Evolutionary conservation across 2,888 invertebrate genomes (phyloP).

Genomic region (Pseudanteris insignis): DNA sequence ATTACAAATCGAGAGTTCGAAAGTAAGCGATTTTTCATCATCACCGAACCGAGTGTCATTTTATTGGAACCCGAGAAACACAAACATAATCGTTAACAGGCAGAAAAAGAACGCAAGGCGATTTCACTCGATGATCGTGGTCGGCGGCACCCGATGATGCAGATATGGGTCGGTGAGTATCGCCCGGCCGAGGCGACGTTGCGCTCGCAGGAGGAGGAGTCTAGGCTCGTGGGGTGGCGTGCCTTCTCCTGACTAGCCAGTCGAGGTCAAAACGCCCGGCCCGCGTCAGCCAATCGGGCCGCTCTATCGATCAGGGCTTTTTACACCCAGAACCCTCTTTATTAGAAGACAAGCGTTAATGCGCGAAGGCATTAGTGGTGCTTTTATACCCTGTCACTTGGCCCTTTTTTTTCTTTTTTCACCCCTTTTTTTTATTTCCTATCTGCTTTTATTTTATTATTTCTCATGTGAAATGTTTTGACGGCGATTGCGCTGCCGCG

Average conservation of each 20-base stretch:
- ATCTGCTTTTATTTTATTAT: neutral
- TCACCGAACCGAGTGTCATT: no score
- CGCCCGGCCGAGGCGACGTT: slow-evolving; percentile 13
- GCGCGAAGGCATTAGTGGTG: slow-evolving; percentile 64
- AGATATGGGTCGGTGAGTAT: slow-evolving; percentile 31
- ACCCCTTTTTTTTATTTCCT: slow-evolving; percentile 7
- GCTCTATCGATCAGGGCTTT: slow-evolving; percentile 61
- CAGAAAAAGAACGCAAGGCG: no score
- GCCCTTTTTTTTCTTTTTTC: slow-evolving; percentile 46
- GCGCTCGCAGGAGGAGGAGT: slow-evolving; percentile 41
- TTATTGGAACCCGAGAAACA: no score
- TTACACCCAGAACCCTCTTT: slow-evolving; percentile 62
- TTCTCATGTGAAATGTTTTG: no score
- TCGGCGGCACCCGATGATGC: slow-evolving; percentile 12
- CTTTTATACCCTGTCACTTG: slow-evolving; percentile 60
- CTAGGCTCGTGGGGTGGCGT: slow-evolving; percentile 37
- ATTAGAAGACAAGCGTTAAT: slow-evolving; percentile 62
- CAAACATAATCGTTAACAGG: no score
- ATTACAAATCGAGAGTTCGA: no score
- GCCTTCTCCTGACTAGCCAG: slow-evolving; percentile 32
- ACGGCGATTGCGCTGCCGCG: no score
- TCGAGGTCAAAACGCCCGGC: slow-evolving; percentile 31
- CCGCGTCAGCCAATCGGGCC: slow-evolving; percentile 54
- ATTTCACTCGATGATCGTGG: no score
- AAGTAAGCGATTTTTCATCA: no score